Conservation (phyloP, 2,797 vertebrate species). For the Anguilla obscura region DNA sequence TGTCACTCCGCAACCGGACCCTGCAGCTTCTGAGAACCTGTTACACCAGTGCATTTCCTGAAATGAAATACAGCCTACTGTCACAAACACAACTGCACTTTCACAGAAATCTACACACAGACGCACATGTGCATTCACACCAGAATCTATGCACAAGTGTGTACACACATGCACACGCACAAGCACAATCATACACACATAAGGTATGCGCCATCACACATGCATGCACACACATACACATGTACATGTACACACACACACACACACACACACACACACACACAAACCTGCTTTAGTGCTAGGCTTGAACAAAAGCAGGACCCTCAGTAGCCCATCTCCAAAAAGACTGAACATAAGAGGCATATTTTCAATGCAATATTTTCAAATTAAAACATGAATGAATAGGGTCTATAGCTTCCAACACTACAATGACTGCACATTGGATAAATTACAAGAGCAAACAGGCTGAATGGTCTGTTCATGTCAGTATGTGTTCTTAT, state of each 20-base stretch:
- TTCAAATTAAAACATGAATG: not conserved
- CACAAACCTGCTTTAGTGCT: not conserved
- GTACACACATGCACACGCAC: not conserved
- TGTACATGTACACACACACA: not conserved
- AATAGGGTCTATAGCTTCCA: not conserved
- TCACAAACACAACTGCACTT: not conserved
- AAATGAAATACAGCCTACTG: not conserved
- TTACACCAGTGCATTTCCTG: constrained; percentile 18
- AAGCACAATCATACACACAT: not conserved
- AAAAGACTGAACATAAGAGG: not conserved
- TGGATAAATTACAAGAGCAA: too few species aligned
- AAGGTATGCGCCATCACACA: not conserved
- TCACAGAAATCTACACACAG: not conserved
- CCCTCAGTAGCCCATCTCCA: not conserved
- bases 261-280: not conserved
- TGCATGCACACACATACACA: not conserved
- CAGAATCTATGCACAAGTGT: not conserved
- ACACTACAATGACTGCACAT: not conserved
- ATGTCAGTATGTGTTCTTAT: not conserved
- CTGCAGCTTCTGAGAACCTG: constrained; percentile 9
- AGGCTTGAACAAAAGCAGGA: not conserved
- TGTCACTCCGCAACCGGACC: not conserved
- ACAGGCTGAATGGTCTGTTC: not conserved
- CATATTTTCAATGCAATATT: not conserved
- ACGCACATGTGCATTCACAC: not conserved